Conservation (phyloP, 2,797 vertebrate genomes). For the Sebastes variabilis region DNA sequence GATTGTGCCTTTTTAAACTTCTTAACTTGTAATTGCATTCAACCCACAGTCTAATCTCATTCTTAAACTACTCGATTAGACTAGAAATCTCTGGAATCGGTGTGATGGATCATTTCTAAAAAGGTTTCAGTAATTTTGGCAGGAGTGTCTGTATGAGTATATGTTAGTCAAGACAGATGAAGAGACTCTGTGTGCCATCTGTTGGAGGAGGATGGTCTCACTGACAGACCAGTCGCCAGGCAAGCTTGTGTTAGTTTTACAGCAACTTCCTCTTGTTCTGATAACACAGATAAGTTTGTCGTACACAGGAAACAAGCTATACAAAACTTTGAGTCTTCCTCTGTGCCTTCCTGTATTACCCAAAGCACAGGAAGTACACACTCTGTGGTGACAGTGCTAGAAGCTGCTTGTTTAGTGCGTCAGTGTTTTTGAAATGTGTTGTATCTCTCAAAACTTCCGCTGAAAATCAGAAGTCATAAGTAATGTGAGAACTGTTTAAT, state of each 20-base stretch:
- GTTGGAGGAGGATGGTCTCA: neutral
- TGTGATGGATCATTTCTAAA: neutral
- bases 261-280: constrained; percentile 20
- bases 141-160: neutral
- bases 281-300: neutral
- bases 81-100: neutral
- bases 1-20: neutral
- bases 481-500: neutral
- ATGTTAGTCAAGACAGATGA: neutral
- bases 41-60: neutral
- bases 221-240: neutral
- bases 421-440: neutral
- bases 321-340: neutral
- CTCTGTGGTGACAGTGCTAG: neutral
- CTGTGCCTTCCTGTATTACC: constrained; percentile 16
- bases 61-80: neutral
- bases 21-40: neutral
- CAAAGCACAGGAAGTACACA: constrained; percentile 5
- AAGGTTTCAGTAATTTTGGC: neutral
- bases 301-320: neutral
- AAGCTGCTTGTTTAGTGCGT: neutral
- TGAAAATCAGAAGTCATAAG: neutral
- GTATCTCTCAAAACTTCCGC: neutral
- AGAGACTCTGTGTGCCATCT: constrained; percentile 1
- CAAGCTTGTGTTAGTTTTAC: neutral